phyloP scores from a whole-genome alignment of 2,888 invertebrate species.

The Cheilosia grossa region DNA sequence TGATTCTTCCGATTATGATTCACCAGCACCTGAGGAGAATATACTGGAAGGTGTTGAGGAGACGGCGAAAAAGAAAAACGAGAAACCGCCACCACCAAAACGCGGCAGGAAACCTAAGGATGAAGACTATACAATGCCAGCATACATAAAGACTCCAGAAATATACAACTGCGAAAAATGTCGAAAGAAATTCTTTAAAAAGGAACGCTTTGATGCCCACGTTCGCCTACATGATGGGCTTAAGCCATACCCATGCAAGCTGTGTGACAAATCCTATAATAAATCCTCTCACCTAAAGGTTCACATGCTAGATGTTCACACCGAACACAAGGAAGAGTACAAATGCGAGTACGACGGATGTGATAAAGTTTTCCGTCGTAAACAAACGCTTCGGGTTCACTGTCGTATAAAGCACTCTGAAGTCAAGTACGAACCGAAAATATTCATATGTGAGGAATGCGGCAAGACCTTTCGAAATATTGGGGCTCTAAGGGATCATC shows the following conservation, averaged over 20 bases:
- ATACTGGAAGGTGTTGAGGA: conserved; percentile 59
- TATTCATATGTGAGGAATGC: conserved; percentile 80
- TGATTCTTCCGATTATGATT: conserved; percentile 60
- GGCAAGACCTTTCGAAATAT: conserved; percentile 81
- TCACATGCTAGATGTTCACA: conserved; percentile 74
- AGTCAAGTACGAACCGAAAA: conserved; percentile 76
- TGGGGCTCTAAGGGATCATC: conserved; percentile 80
- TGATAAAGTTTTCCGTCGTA: conserved; percentile 80
- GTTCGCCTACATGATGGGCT: conserved; percentile 58
- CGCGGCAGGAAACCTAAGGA: conserved; percentile 62
- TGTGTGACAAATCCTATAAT: conserved; percentile 72
- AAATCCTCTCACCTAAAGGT: conserved; percentile 67
- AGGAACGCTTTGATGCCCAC: conserved; percentile 64
- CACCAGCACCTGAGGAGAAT: conserved; percentile 53
- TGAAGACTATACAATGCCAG: conserved; percentile 54
- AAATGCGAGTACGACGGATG: conserved; percentile 79
- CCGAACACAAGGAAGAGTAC: conserved; percentile 65
- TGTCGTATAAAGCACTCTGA: conserved; percentile 79
- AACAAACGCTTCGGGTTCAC: conserved; percentile 80
- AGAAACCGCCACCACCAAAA: conserved; percentile 30
- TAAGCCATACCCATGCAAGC: conserved; percentile 73
- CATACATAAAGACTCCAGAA: conserved; percentile 59
- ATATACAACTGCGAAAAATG: conserved; percentile 75
- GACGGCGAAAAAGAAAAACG: conserved; percentile 44
- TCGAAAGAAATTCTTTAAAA: conserved; percentile 70